Evolutionary conservation across 2,888 invertebrate species (phyloP).

Genomic region (Xiphydria camelus): DNA sequence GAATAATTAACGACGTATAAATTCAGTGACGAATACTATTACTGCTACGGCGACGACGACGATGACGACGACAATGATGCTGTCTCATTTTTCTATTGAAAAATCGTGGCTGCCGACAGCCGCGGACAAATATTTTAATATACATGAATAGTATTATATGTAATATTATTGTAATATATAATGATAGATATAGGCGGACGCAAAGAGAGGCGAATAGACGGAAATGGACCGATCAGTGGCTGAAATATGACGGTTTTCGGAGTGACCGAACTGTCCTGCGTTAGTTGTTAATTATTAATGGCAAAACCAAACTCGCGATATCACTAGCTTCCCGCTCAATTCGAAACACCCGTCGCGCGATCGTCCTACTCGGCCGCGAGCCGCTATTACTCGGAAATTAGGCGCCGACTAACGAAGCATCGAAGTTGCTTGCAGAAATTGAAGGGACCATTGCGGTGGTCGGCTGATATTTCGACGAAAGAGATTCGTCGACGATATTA

Average conservation of each 20-base stretch:
- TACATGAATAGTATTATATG: conserved; percentile 57
- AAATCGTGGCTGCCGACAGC: conserved; percentile 32
- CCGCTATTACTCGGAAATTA: conserved; percentile 19
- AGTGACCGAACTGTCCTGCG: conserved; percentile 23
- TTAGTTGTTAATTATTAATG: conserved; percentile 31
- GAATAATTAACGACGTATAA: conserved; percentile 26
- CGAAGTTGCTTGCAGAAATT: conserved; percentile 19
- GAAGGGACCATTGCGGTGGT: conserved; percentile 32
- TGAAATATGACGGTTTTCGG: conserved; percentile 11
- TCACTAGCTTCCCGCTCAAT: conserved; percentile 38
- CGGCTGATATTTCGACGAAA: background rate
- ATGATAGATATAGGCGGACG: conserved; percentile 42
- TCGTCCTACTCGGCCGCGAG: conserved; percentile 21
- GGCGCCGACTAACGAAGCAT: conserved; percentile 21
- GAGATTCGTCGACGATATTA: background rate
- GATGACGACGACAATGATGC: background rate
- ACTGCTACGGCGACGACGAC: background rate
- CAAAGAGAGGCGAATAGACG: conserved; percentile 24
- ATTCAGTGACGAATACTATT: conserved; percentile 4
- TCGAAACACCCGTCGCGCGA: conserved; percentile 22
- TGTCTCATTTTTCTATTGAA: conserved; percentile 34
- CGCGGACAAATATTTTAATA: conserved; percentile 53
- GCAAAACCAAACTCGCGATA: conserved; percentile 36
- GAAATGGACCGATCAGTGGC: conserved; percentile 34
- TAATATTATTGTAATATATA: conserved; percentile 58